Evolutionary conservation across 1,140 invertebrate genomes (phyloP).

Genomic region (Saxidomus purpurata): DNA sequence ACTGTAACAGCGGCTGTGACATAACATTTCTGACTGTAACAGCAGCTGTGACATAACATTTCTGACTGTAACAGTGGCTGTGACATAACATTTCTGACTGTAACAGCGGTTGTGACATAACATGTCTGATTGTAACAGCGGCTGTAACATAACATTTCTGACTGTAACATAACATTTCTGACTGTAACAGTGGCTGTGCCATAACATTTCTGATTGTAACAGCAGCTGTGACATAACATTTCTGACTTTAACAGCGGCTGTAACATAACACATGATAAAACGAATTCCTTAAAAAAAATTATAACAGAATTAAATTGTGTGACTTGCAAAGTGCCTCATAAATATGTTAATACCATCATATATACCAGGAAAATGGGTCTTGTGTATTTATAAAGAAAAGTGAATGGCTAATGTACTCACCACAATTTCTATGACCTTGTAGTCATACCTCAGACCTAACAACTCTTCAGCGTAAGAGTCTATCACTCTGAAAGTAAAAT

Average conservation of each 20-base stretch:
- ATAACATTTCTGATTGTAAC: neutral
- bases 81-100: neutral
- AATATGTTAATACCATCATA: no score
- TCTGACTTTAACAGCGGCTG: no score
- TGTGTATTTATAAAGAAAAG: no score
- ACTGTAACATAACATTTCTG: slow-evolving; percentile 59
- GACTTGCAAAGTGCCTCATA: no score
- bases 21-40: neutral
- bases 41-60: slow-evolving; percentile 62
- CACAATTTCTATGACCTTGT: slow-evolving; percentile 86
- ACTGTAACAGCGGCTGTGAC: slow-evolving; percentile 52
- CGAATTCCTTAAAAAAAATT: no score
- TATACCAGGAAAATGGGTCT: no score
- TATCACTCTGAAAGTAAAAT: slow-evolving; percentile 52
- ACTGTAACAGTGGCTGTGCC: slow-evolving; percentile 50
- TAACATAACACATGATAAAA: no score
- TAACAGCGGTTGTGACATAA: slow-evolving; percentile 55
- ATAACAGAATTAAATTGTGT: no score
- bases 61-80: slow-evolving; percentile 45
- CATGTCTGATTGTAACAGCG: neutral
- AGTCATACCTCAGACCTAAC: slow-evolving; percentile 87
- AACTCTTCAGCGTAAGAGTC: slow-evolving; percentile 60
- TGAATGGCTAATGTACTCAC: slow-evolving; percentile 74
- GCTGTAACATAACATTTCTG: slow-evolving; percentile 59
- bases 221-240: slow-evolving; percentile 62